Evolutionary conservation across 2,113 vertebrate genomes (phyloP).

Genomic region (Monarcha castaneiventris): DNA sequence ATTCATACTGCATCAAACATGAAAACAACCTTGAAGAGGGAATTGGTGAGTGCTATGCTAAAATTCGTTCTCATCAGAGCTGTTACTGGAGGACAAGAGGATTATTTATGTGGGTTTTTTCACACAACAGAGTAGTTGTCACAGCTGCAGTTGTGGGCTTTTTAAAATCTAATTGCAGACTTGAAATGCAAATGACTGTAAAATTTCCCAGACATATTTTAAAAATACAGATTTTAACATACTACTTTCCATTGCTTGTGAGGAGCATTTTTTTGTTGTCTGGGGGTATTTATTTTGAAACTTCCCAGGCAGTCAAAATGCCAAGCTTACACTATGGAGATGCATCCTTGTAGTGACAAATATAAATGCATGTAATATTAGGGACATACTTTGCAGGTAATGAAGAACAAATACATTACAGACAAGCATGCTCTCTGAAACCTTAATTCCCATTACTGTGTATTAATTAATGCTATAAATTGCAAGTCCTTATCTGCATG

Average conservation of each 20-base stretch:
- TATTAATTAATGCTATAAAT: neutral
- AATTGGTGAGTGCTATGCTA: neutral
- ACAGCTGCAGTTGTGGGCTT: conserved; percentile 20
- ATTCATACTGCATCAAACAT: neutral
- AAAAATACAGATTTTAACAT: conserved; percentile 17
- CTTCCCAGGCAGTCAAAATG: neutral
- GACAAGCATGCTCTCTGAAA: neutral
- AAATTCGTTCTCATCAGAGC: neutral
- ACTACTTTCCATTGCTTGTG: neutral
- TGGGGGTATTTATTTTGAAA: neutral
- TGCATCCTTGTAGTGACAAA: neutral
- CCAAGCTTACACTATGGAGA: neutral
- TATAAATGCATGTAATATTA: neutral
- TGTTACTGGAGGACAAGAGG: conserved; percentile 11
- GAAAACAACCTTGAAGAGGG: neutral
- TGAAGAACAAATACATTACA: neutral
- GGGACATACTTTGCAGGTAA: neutral
- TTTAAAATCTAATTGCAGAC: conserved; percentile 44
- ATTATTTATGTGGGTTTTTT: conserved; percentile 16
- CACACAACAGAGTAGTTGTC: neutral
- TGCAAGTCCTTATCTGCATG: neutral
- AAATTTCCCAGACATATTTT: conserved; percentile 37
- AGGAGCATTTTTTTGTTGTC: neutral
- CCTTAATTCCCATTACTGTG: neutral
- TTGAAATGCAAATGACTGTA: conserved; percentile 33